These are phyloP conservation scores for Lucilia sericata DNA, from an alignment of 1,140 invertebrate species.

Conservation along the genomic window DNA sequence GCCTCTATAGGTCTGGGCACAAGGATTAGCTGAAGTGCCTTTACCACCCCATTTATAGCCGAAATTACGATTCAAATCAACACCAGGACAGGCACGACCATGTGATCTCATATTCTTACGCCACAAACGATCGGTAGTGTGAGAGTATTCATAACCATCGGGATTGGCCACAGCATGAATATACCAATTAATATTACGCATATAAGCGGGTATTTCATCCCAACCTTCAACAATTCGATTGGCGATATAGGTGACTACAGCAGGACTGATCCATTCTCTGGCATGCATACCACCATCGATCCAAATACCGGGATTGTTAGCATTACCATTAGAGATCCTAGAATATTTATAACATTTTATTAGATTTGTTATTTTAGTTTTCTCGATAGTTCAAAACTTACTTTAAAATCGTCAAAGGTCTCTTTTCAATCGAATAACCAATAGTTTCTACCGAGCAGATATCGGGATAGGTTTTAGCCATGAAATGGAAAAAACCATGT, in stretches of 20 bases:
- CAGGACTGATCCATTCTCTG: conserved; percentile 91
- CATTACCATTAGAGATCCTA: conserved; percentile 76
- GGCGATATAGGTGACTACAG: conserved; percentile 85
- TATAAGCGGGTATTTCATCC: conserved; percentile 75
- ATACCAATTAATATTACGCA: conserved; percentile 85
- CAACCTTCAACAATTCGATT: conserved; percentile 82
- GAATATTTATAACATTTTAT: conserved; percentile 51
- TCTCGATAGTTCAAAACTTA: no score
- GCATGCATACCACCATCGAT: conserved; percentile 87
- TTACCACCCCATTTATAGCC: conserved; percentile 83
- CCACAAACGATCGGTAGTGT: conserved; percentile 82
- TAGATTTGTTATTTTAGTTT: no score
- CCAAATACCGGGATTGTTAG: conserved; percentile 74
- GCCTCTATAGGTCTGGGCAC: conserved; percentile 93
- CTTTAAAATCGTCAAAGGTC: conserved; percentile 78
- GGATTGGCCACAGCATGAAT: conserved; percentile 86
- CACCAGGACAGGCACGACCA: conserved; percentile 75
- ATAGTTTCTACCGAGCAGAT: conserved; percentile 78
- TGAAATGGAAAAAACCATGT: conserved; percentile 79
- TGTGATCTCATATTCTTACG: conserved; percentile 79
- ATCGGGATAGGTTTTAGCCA: conserved; percentile 78
- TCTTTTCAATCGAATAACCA: conserved; percentile 81
- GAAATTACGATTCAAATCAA: conserved; percentile 87
- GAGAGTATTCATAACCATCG: conserved; percentile 89
- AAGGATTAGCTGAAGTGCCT: conserved; percentile 89